Evolutionary conservation across 64 coral and sea anemone genomes (phyloP).

Genomic region (Montipora sp.): DNA sequence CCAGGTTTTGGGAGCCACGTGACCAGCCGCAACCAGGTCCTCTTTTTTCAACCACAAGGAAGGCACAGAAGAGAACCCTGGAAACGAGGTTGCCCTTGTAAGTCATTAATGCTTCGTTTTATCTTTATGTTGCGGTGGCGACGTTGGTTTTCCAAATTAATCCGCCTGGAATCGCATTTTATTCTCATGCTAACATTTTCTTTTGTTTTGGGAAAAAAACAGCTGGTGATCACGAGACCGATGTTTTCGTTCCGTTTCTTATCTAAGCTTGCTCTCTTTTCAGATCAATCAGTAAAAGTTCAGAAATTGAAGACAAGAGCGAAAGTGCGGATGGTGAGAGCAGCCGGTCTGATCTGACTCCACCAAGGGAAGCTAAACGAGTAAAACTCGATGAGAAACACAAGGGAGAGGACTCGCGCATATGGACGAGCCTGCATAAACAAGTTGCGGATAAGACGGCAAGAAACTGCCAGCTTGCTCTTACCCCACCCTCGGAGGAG

Average conservation of each 20-base stretch:
- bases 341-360: constrained; percentile 79
- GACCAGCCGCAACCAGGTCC: too few relatives aligned
- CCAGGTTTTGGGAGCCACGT: too few relatives aligned
- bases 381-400: constrained; percentile 77
- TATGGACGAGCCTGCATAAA: constrained; percentile 91
- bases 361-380: constrained; percentile 81
- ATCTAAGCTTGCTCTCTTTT: neutral
- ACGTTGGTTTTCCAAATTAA: too few relatives aligned
- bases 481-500: constrained; percentile 86
- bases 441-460: constrained; percentile 92
- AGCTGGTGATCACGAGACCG: too few relatives aligned
- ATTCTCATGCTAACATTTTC: too few relatives aligned
- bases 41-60: too few relatives aligned
- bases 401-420: constrained; percentile 76
- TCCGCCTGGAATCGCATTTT: too few relatives aligned
- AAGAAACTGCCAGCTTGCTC: constrained; percentile 74
- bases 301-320: constrained; percentile 68
- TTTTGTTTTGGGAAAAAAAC: too few relatives aligned
- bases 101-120: too few relatives aligned
- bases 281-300: constrained; percentile 76
- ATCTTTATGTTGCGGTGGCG: too few relatives aligned
- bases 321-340: constrained; percentile 48
- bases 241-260: neutral
- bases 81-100: too few relatives aligned
- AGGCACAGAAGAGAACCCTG: too few relatives aligned